A percentile compares a stretch with the other conserved stretches of the same genome.
phyloP scores from a whole-genome alignment of 2,888 invertebrate species.

The Hyposoter dolosus region DNA sequence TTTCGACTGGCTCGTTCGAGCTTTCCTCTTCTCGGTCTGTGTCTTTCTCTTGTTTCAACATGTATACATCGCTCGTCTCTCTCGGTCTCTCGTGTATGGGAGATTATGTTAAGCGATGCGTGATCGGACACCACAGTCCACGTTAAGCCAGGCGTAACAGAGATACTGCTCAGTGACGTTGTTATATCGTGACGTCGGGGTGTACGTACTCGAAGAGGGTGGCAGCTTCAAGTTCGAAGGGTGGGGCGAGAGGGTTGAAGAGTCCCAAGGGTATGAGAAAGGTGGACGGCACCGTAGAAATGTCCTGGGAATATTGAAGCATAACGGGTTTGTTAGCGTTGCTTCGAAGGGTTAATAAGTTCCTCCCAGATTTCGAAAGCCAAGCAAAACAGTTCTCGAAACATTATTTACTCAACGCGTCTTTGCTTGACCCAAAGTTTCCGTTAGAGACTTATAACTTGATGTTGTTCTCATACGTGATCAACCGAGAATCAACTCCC shows the following conservation, averaged over 20 bases:
- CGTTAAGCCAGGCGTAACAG: slow-evolving; percentile 82
- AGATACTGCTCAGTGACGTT: slow-evolving; percentile 83
- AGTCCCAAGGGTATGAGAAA: background rate
- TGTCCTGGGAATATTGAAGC: slow-evolving; percentile 4
- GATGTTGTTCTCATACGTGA: background rate
- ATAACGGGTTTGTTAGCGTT: slow-evolving; percentile 11
- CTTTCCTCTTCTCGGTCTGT: slow-evolving; percentile 1
- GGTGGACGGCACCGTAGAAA: slow-evolving; percentile 24
- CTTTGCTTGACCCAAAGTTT: background rate
- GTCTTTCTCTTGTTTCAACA: background rate
- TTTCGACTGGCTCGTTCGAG: slow-evolving; percentile 27
- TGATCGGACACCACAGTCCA: slow-evolving; percentile 82
- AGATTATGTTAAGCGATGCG: slow-evolving; percentile 84
- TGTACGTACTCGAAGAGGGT: slow-evolving; percentile 37
- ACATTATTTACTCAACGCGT: background rate
- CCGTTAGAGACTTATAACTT: background rate
- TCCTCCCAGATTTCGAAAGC: background rate
- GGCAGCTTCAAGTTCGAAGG: slow-evolving; percentile 3
- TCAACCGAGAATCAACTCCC: background rate
- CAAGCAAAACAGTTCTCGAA: background rate
- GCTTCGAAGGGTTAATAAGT: background rate
- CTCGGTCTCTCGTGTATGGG: slow-evolving; percentile 71
- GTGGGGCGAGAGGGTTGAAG: background rate
- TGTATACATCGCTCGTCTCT: background rate
- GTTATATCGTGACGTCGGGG: slow-evolving; percentile 73